Base-by-base conservation (phyloP, 2,888 invertebrate species). In the Amiota mariae region DNA sequence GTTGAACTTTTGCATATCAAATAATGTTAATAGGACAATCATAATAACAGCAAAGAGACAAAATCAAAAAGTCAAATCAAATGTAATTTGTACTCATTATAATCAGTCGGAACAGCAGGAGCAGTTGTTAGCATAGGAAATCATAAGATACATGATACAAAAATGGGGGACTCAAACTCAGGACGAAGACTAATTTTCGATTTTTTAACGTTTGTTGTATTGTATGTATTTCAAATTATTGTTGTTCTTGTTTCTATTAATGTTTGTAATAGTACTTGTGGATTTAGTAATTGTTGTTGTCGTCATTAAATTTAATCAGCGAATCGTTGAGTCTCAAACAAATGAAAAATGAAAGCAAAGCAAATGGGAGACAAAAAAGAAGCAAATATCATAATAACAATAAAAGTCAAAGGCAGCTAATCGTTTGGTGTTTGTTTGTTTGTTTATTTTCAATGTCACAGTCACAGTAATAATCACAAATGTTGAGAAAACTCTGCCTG, bases 41-140 rank as follows among this genome's bases (percentile, higher is more conserved):
- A 64, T 54, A 64, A 51, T 46, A 54, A 74, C 72, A 82, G 59
- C 63, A 48, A 75, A 36, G 12, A 46, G 20, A 63, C 59, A 59
- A 59, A 76, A 67, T 70, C 74, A 75, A 76, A 70, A 68, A 67
- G 72, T 70, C 71, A 73, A 83, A 80, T 85, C 81, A 80, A 74
- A 49, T 76, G 77, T 80, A 82, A 85, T 78, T 85, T 76, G 76
- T 64, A 64, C 75, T 77, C 79, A 82, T 85, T 85, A 81, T 76
- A 78, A 81, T 78, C 80, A 79, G 49, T 51, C 15, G 46, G n/a
- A 36, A 54, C 12, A 54, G 54, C 54, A 54, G 54, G 54, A 36
- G 6, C 36, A 36, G 36, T 36, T 36, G 6, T 36, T n/a, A 54
- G 54, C 54, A 54, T n/a, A 54, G 4, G 13, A 12, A 12, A 54